A percentile compares a stretch with the other conserved stretches of the same genome.
Conservation (phyloP, 2,113 vertebrate genomes). For the Burhinus oedicnemus region DNA sequence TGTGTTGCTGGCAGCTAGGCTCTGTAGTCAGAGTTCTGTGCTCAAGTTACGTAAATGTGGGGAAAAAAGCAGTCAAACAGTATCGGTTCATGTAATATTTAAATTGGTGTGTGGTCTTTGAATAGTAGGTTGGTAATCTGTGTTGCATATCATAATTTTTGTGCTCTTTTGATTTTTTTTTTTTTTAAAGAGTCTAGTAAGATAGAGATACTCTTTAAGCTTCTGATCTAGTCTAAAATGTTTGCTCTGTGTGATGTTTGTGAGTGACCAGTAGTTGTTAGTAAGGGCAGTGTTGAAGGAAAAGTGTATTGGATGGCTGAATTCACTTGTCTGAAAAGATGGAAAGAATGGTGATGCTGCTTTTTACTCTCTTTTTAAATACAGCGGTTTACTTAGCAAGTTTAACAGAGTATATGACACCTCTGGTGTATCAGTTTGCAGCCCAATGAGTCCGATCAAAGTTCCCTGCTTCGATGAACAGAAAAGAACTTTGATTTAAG, state of each 20-base stretch:
- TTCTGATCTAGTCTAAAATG: not conserved
- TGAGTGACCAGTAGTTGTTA: not conserved
- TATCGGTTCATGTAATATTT: not conserved
- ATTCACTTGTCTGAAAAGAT: not conserved
- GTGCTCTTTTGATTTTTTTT: not conserved
- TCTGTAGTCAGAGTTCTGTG: not conserved
- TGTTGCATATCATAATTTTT: not conserved
- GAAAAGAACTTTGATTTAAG: not conserved
- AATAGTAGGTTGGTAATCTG: not conserved
- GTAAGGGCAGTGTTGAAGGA: not conserved
- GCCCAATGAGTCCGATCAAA: accelerated
- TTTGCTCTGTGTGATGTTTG: not conserved
- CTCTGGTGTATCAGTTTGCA: not conserved
- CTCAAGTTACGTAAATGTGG: not conserved
- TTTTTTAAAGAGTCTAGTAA: not conserved
- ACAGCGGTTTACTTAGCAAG: not conserved
- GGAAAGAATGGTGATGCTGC: not conserved
- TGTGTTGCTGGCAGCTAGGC: not conserved
- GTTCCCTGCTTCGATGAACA: not conserved
- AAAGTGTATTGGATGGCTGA: not conserved
- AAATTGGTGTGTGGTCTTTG: not conserved
- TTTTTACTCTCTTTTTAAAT: not conserved
- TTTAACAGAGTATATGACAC: not conserved
- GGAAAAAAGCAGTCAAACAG: not conserved
- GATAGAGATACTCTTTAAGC: not conserved